phyloP scores from a whole-genome alignment of 2,888 invertebrate species.

The Iselma pallidipennis region DNA sequence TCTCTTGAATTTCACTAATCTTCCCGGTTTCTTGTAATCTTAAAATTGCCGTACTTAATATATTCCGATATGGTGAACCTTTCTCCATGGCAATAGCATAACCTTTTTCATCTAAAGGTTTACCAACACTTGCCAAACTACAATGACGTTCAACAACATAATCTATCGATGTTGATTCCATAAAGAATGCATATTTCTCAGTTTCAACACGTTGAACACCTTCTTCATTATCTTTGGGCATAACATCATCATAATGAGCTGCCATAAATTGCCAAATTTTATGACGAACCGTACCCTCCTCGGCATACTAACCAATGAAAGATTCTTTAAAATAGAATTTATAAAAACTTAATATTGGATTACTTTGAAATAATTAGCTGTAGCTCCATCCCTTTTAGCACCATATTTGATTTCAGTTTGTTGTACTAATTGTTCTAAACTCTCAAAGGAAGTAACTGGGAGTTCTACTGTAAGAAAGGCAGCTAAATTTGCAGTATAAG shows the following conservation, averaged over 20 bases:
- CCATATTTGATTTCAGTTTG: conserved; percentile 87
- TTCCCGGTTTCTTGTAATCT: conserved; percentile 83
- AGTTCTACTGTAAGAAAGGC: conserved; percentile 87
- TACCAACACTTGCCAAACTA: conserved; percentile 73
- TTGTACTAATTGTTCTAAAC: conserved; percentile 80
- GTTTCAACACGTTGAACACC: conserved; percentile 62
- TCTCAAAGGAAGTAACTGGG: conserved; percentile 70
- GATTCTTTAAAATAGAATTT: not conserved
- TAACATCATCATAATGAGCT: conserved; percentile 63
- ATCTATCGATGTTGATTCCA: conserved; percentile 90
- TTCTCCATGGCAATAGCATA: conserved; percentile 86
- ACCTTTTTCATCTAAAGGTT: conserved; percentile 78
- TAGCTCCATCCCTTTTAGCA: conserved; percentile 83
- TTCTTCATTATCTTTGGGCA: conserved; percentile 64
- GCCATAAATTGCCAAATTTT: conserved; percentile 83
- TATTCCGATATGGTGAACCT: conserved; percentile 78
- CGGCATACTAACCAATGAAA: conserved; percentile 68
- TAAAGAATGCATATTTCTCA: conserved; percentile 77
- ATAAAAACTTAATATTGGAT: conserved; percentile 26
- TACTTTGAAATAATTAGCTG: conserved; percentile 87
- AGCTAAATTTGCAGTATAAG: conserved; percentile 89
- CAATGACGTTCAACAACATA: conserved; percentile 80
- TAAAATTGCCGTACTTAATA: conserved; percentile 78
- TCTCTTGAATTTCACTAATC: conserved; percentile 76
- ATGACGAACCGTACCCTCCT: conserved; percentile 7